These are phyloP conservation scores for Lophochroa leadbeateri DNA, from an alignment of 2,113 vertebrate species.

Conservation along the genomic window DNA sequence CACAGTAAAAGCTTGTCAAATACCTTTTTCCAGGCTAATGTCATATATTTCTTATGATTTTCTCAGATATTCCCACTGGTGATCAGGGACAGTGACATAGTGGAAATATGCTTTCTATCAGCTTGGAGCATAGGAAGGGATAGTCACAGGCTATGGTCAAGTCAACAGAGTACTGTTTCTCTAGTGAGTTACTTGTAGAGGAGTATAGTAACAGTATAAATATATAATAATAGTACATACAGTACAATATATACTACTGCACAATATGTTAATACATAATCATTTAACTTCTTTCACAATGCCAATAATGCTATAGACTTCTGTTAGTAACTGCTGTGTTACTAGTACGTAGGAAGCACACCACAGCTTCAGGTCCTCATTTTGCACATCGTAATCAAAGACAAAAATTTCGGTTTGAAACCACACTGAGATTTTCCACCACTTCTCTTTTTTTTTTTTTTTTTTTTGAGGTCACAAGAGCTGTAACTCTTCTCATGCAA, in stretches of 20 bases:
- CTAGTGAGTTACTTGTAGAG: background rate
- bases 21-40: background rate
- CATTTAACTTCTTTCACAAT: background rate
- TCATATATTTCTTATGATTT: background rate
- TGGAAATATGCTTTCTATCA: background rate
- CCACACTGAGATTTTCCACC: background rate
- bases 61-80: background rate
- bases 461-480: background rate
- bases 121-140: background rate
- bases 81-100: background rate
- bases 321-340: too few species aligned
- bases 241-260: background rate
- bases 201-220: background rate
- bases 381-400: background rate
- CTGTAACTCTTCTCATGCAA: background rate
- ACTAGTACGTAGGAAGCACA: background rate
- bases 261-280: background rate
- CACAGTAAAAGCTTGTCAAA: background rate
- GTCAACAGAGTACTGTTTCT: background rate
- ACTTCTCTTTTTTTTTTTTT: background rate
- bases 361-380: background rate
- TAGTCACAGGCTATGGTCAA: background rate
- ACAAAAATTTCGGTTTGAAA: background rate
- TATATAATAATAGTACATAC: background rate
- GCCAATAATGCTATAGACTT: background rate